Evolutionary conservation across 1,140 invertebrate genomes (phyloP), one percentile per base, ranked within the genome.

Genomic region (Coptotermes formosanus): DNA sequence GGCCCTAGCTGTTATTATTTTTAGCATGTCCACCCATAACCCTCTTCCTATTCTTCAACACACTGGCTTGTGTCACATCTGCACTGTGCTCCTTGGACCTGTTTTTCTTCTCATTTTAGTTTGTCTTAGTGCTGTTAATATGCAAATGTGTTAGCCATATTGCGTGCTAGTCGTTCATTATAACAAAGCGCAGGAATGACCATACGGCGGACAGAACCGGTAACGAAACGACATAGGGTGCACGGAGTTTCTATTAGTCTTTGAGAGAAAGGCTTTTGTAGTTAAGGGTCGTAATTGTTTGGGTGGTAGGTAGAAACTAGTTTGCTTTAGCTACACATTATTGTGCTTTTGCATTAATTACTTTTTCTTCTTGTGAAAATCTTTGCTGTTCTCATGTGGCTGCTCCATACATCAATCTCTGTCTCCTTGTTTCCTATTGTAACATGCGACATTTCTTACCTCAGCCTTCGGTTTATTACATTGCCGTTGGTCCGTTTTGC

Each of bases 91-190:
- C 3, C 64, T 30, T 75, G 14, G 64, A 75, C 64, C 64, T 75
- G 64, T 30, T 30, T 75, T 1, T 8, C 6, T 8, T 75, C 14
- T 75, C 16, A 25, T 75, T 75, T 75, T 75, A 75, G 64, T 75
- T 75, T 75, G 25, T 75, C n/a, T 30, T 75, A 75, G 64, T 75
- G n/a, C 64, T 75, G 64, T 75, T 75, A 75, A 75, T 75, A 75
- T 75, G 64, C 3, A 75, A 75, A 75, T 75, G 64, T 75, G 64
- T 30, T 75, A 16, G 64, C 64, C 64, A 75, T 75, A 30, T 75
- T 30, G 64, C 64, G 2, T 75, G 25, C 64, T 75, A 7, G 25
- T 75, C 9, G 2, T 9, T 75, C 64, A 75, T 75, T 75, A 75
- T 75, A 11, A 75, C 64, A 75, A 30, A 75, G 25, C 64, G 1